These are phyloP conservation scores for Okamejei kenojei DNA, from an alignment of 2,797 vertebrate genomes.

Conservation along the genomic window DNA sequence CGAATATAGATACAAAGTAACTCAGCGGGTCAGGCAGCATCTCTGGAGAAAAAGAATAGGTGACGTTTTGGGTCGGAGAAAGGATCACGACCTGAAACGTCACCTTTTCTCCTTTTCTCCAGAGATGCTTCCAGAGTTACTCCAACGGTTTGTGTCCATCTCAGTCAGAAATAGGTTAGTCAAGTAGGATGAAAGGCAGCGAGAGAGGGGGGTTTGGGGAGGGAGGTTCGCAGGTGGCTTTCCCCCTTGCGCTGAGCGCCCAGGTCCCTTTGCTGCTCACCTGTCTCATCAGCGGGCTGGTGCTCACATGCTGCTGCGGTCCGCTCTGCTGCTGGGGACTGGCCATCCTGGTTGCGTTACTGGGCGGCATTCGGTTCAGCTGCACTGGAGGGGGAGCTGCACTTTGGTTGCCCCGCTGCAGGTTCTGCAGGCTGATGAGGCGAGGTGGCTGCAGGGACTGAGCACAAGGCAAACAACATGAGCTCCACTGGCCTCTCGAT, in stretches of 20 bases:
- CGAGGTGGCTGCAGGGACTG: slow-evolving; percentile 28
- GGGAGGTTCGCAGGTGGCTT: neutral
- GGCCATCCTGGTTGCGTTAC: neutral
- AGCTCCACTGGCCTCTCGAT: neutral
- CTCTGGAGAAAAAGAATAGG: neutral
- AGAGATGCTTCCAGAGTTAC: too few relatives aligned
- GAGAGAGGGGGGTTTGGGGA: neutral
- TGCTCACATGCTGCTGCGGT: neutral
- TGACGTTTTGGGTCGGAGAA: too few relatives aligned
- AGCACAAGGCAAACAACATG: neutral
- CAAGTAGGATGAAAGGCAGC: neutral
- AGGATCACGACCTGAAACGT: too few relatives aligned
- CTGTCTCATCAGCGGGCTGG: neutral
- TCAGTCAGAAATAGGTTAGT: neutral
- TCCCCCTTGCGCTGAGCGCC: neutral
- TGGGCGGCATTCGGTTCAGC: neutral
- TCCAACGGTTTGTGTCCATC: too few relatives aligned
- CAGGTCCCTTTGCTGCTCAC: neutral
- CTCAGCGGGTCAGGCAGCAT: neutral
- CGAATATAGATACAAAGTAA: too few relatives aligned
- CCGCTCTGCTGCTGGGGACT: neutral
- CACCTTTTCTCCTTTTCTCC: too few relatives aligned
- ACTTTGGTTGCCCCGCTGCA: neutral
- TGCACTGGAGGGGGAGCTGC: neutral
- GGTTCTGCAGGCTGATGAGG: slow-evolving; percentile 30